Conservation (phyloP, 2,888 invertebrate species). For the Ernsta delagoae region DNA sequence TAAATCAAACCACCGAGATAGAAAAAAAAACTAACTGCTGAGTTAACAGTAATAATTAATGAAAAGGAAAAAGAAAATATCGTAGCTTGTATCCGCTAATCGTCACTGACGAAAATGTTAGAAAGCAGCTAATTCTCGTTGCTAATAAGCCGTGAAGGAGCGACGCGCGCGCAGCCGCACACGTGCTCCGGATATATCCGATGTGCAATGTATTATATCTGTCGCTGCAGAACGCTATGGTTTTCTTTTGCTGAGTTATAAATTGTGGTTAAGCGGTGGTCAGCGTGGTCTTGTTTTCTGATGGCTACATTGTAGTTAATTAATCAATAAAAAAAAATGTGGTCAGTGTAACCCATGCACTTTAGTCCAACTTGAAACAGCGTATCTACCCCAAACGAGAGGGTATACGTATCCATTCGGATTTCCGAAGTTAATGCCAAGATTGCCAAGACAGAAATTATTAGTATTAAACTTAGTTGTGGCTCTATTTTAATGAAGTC, state of each 20-base stretch:
- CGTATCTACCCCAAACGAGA: no score
- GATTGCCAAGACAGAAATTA: no score
- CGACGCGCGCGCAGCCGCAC: slow-evolving; percentile 66
- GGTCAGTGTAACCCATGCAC: no score
- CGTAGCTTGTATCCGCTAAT: slow-evolving; percentile 15
- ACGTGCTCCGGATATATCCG: slow-evolving; percentile 58
- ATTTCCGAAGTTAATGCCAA: no score
- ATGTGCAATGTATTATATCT: slow-evolving; percentile 55
- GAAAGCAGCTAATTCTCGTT: slow-evolving; percentile 62
- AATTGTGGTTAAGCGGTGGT: slow-evolving; percentile 44
- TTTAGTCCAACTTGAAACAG: no score
- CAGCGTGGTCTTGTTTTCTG: slow-evolving; percentile 1
- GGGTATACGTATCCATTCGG: no score
- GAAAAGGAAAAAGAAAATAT: background rate
- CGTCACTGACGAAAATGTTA: slow-evolving; percentile 22
- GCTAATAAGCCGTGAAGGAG: slow-evolving; percentile 77
- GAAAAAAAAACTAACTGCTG: no score
- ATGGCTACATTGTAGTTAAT: no score
- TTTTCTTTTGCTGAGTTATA: slow-evolving; percentile 45
- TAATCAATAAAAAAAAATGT: no score
- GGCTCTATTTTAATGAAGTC: no score
- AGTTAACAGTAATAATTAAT: slow-evolving; percentile 5
- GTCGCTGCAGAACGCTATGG: slow-evolving; percentile 48
- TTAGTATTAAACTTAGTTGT: no score
- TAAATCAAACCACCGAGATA: background rate